Base-by-base conservation (phyloP, 2,797 vertebrate genomes). In the Poliocrania exsul region DNA sequence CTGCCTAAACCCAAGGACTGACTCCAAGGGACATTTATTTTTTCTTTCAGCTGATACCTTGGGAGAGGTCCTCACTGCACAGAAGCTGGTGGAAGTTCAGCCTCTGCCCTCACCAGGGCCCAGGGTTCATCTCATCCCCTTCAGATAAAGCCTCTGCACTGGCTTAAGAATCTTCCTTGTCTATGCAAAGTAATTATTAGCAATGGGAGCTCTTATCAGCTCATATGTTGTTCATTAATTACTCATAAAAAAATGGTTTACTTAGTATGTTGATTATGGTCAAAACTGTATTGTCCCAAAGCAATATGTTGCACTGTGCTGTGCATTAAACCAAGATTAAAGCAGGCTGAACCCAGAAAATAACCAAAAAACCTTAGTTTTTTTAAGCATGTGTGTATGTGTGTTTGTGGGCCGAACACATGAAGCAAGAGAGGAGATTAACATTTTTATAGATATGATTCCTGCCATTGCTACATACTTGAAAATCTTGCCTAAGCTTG, bases 391-490 rank as follows among this genome's bases (percentile, higher is more conserved):
- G 29, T 70, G 64, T 31, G n/a, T 16, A 64, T 33, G 66, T 3
- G 38, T 82, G 89, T 94, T 91, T 84, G 82, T 94, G 83, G 92
- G 92, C 35, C 82, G 66, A 73, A 65, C 31, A 60, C 88, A 95
- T 83, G 71, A 91, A 92, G 81, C 90, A 87, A 80, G 85, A 86
- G 77, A 88, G 73, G 38, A 88, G 67, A 94, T 90, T 71, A 93
- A 69, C 67, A 90, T 91, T 95, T 90, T 91, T 87, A 93, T 95
- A 54, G 91, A 61, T 80, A 86, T 93, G 81, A 88, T 96, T 95
- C 74, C 83, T 92, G 75, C 60, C 78, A 46, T 96, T 96, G 90
- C 96, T 81, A 92, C 95, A 93, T 49, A 94, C 73, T 69, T 0
- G 0, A 83, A 90, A 88, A 94, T 51, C 95, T 93, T 72, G 91